Base-by-base conservation (phyloP, 2,888 invertebrate species). In the Archips crataeganus region DNA sequence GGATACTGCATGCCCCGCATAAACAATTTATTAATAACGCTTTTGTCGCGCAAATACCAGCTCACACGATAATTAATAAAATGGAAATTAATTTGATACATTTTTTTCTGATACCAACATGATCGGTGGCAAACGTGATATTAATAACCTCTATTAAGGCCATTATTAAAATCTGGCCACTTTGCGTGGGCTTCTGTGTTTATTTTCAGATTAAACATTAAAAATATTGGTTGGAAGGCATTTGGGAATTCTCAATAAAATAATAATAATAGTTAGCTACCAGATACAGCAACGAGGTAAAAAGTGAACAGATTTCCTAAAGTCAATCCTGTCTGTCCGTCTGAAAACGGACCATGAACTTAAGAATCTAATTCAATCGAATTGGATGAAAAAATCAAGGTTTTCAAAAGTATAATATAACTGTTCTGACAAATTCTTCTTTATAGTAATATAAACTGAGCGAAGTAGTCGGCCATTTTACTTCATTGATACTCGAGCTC, bases 401-500 rank as follows among this genome's bases (percentile, higher is more conserved):
- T 11, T 45, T 45, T 3, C 11, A 10, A 45, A 45, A 10, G 10
- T 11, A 45, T 11, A 3, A 45, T 3, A 11, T 11, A 45, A 45
- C 45, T 45, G 11, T 11, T 2, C 3, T 1, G 10, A 11, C 11
- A 11, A 45, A 45, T 45, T 45, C 11, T 11, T 11, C 3, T 11
- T 45, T 11, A 10, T 45, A 45, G 10, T 45, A 45, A 45, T 10
- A 10, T 45, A 45, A 45, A 11, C 11, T 49, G 69, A 71, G 65
- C 67, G 69, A 74, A 66, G 70, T 73, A 70, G 78, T 79, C 85
- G 80, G 84, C 84, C 85, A 85, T 85, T 80, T 84, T 85, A 79
- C 82, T 81, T 81, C 84, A 84, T 79, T 80, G 84, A 84, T 85
- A 83, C 80, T 79, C 77, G 75, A 79, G 83, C 81, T 85, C 85